These are phyloP conservation scores for Drosophila kanekoi DNA, from an alignment of 2,888 invertebrate species.

Conservation along the genomic window DNA sequence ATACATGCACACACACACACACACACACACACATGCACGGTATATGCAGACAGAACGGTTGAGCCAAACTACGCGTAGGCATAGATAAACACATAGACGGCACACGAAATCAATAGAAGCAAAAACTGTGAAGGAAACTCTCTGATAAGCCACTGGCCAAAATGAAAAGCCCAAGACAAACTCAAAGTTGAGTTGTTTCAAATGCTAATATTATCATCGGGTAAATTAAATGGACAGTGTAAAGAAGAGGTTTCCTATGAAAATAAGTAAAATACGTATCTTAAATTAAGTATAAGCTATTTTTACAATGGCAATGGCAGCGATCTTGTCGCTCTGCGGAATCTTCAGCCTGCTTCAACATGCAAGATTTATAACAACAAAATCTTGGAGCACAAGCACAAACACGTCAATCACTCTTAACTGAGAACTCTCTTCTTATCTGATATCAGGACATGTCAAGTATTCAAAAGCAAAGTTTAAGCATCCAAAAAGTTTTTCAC, in stretches of 20 bases:
- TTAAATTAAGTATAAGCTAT: too few relatives aligned
- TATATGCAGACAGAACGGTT: slow-evolving; percentile 36
- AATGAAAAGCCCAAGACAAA: not conserved
- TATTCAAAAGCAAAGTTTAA: too few relatives aligned
- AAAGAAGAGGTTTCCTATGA: not conserved
- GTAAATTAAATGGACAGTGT: not conserved
- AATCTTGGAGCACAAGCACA: too few relatives aligned
- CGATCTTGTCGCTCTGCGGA: too few relatives aligned
- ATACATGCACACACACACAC: not conserved
- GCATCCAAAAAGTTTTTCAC: too few relatives aligned
- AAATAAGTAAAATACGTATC: too few relatives aligned
- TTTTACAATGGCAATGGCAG: too few relatives aligned
- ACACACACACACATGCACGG: slow-evolving; percentile 6
- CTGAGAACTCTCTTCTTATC: too few relatives aligned
- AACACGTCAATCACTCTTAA: too few relatives aligned
- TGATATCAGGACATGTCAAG: too few relatives aligned
- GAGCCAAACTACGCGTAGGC: slow-evolving; percentile 56
- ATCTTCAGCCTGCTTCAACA: too few relatives aligned
- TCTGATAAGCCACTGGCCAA: slow-evolving; percentile 32
- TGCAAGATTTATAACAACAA: too few relatives aligned
- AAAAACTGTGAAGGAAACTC: slow-evolving; percentile 33
- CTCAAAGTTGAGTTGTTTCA: slow-evolving; percentile 18
- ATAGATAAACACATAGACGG: slow-evolving; percentile 65
- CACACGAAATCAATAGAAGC: slow-evolving; percentile 36
- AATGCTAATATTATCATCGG: not conserved